phyloP scores from a whole-genome alignment of 2,888 invertebrate species.

The Isoperla grammatica region DNA sequence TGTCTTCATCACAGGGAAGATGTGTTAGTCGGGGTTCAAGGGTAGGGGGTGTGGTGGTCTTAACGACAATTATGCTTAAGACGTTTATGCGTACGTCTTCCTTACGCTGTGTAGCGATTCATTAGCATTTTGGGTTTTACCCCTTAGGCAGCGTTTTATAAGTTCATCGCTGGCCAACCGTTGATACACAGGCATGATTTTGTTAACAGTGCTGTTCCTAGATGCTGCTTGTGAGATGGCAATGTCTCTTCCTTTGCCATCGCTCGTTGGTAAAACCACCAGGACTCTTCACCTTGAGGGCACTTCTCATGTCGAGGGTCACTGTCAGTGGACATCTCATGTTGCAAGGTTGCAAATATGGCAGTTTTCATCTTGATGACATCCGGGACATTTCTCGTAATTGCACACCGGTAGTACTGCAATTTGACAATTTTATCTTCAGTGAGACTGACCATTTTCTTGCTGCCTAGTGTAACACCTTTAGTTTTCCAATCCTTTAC shows the following conservation, averaged over 20 bases:
- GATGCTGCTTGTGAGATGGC: background rate
- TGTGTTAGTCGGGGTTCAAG: no score
- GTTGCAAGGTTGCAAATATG: conserved; percentile 33
- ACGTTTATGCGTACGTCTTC: no score
- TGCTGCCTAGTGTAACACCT: conserved; percentile 23
- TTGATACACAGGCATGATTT: conserved; percentile 26
- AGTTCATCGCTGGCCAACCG: conserved; percentile 14
- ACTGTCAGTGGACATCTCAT: conserved; percentile 32
- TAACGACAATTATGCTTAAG: no score
- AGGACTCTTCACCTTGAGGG: conserved; percentile 27
- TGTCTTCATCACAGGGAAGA: no score
- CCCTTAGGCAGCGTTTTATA: conserved; percentile 16
- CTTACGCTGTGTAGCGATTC: conserved; percentile 23
- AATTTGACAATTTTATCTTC: conserved; percentile 20
- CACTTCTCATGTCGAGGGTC: conserved; percentile 32
- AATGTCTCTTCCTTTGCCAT: conserved; percentile 18
- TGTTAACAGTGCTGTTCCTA: conserved; percentile 13
- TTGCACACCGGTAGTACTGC: conserved; percentile 26
- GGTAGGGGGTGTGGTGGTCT: no score
- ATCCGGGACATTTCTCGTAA: conserved; percentile 24
- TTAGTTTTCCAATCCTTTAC: conserved; percentile 17
- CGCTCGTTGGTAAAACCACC: conserved; percentile 30
- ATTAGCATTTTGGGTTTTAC: conserved; percentile 25
- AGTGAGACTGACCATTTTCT: conserved; percentile 19
- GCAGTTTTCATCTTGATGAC: conserved; percentile 28